Base-by-base conservation (phyloP, 2,797 vertebrate species). In the Anabas testudineus region DNA sequence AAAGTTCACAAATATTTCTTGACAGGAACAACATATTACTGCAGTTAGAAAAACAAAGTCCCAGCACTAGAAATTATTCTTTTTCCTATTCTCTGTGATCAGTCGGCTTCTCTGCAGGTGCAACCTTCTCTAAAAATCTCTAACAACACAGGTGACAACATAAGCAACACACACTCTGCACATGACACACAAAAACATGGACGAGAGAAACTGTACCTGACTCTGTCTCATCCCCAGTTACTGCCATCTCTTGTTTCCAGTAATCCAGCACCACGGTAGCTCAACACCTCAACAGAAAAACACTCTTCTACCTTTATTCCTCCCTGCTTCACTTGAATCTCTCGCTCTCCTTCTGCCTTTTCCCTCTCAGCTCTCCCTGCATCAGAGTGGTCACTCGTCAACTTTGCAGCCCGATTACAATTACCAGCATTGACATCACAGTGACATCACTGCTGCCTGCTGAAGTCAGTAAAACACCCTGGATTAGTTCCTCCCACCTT, bases 141-240 rank as follows among this genome's bases (percentile, higher is more conserved):
- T 1, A n/a, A 5, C n/a, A 45, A 28, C 39, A 51, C 0, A 21
- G 5, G 12, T 61, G 68, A 21, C 49, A 57, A 34, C 26, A 36
- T 2, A 36, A 22, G 30, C 21, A 18, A 3, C 2, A 66, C 0
- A 26, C n/a, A n/a, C n/a, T n/a, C n/a, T n/a, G n/a, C n/a, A n/a
- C n/a, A n/a, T n/a, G n/a, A n/a, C n/a, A n/a, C 1, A n/a, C 18
- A 15, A 15, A 26, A 57, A 67, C 2, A 36, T n/a, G 10, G 12
- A 18, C 52, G 13, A 47, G 30, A 46, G 52, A 14, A 73, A 78
- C 63, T 74, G 32, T 93, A 94, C 94, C 94, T 92, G 93, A 93
- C 94, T 98, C 97, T 52, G 96, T 96, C 89, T 97, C 96, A 69
- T 97, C 96, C 76, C 96, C 95, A 13, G 96, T 98, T 46, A 99